A percentile compares a stretch with the other conserved stretches of the same genome.
phyloP scores from a whole-genome alignment of 1,140 invertebrate genomes.

The Lasioglossum baleicum region DNA sequence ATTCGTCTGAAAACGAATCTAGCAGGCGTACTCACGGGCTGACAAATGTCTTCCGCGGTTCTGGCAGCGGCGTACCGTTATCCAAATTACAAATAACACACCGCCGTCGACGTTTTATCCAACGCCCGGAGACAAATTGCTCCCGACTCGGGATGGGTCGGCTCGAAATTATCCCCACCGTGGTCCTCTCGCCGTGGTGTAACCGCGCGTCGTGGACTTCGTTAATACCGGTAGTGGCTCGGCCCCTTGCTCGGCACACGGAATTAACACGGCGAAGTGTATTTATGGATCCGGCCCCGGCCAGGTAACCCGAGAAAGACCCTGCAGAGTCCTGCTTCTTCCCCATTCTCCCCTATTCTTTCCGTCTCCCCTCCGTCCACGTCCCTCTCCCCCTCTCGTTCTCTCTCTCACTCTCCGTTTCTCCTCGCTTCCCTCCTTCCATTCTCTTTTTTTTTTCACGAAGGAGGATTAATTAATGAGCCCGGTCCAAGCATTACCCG shows the following conservation, averaged over 20 bases:
- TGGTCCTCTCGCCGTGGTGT: conserved; percentile 30
- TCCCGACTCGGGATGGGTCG: conserved; percentile 51
- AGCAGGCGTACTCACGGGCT: conserved; percentile 44
- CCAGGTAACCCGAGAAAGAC: conserved; percentile 64
- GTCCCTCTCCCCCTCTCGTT: not conserved
- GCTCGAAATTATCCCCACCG: conserved; percentile 61
- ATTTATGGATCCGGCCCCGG: conserved; percentile 70
- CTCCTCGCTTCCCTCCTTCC: conserved; percentile 3
- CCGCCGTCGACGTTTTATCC: conserved; percentile 65
- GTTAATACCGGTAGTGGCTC: conserved; percentile 76
- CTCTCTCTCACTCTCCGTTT: not conserved
- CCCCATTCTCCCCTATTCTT: conserved; percentile 18
- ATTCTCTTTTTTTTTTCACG: conserved; percentile 49
- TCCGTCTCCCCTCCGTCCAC: not conserved
- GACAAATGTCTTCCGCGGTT: conserved; percentile 67
- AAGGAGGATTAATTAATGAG: conserved; percentile 65
- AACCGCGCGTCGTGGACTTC: conserved; percentile 60
- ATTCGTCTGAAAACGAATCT: conserved; percentile 45
- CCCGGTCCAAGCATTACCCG: conserved; percentile 60
- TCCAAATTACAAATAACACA: conserved; percentile 69
- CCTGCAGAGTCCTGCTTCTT: conserved; percentile 40
- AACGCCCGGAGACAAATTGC: conserved; percentile 66
- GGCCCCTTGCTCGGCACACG: conserved; percentile 70
- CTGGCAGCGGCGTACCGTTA: conserved; percentile 66
- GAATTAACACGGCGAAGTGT: conserved; percentile 73